Conservation (phyloP, 2,113 vertebrate species). For the Cyphomyrus plagiostoma region DNA sequence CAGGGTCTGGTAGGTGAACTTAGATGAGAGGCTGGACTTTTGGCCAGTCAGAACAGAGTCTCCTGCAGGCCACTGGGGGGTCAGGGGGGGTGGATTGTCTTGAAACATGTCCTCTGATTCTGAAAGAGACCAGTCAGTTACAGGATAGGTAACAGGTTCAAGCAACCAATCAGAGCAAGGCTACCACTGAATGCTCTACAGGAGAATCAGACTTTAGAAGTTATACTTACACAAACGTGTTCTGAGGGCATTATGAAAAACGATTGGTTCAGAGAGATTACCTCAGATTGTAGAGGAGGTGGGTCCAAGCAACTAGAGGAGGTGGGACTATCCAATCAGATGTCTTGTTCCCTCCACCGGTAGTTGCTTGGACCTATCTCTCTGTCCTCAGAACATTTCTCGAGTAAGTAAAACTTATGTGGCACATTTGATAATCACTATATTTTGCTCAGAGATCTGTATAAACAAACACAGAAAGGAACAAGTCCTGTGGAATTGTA, state of each 20-base stretch:
- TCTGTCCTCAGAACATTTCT: too few relatives aligned
- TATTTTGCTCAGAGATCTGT: neutral
- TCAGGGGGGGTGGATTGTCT: conserved; percentile 70
- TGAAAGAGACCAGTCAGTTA: conserved; percentile 39
- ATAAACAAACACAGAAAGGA: neutral
- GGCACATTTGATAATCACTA: neutral
- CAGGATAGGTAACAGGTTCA: neutral
- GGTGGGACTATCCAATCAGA: too few relatives aligned
- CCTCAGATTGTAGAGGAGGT: too few relatives aligned
- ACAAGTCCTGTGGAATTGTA: neutral
- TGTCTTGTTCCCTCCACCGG: too few relatives aligned
- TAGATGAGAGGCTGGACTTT: conserved; percentile 41
- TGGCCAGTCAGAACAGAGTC: conserved; percentile 42
- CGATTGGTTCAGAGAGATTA: too few relatives aligned
- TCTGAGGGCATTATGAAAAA: too few relatives aligned
- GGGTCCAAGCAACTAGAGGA: too few relatives aligned
- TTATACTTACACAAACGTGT: too few relatives aligned
- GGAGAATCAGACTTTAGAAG: neutral
- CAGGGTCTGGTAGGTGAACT: conserved; percentile 22
- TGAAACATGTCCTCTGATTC: conserved; percentile 54
- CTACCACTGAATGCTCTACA: neutral
- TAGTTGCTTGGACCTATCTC: too few relatives aligned
- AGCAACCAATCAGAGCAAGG: neutral
- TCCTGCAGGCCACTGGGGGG: conserved; percentile 74
- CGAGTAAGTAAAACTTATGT: neutral